Percentiles rank a stretch among this genome's conserved stretches.
These are phyloP conservation scores for Ariolimax columbianus DNA, from an alignment of 2,888 invertebrate genomes.

Conservation along the genomic window DNA sequence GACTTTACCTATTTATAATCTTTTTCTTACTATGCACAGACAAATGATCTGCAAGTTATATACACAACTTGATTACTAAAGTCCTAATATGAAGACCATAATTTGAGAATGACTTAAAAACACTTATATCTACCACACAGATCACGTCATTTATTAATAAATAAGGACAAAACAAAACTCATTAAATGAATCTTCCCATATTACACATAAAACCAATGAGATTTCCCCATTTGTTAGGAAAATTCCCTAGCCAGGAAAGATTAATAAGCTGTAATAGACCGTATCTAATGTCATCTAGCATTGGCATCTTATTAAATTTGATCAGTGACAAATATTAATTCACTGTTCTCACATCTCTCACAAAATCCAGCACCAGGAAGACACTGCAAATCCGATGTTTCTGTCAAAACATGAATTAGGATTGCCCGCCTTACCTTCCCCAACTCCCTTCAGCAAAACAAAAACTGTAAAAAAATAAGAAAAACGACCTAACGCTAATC, in stretches of 20 bases:
- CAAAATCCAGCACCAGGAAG: slow-evolving; percentile 5
- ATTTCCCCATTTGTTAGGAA: slow-evolving; percentile 24
- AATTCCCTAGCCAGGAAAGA: slow-evolving; percentile 28
- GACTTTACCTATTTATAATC: no score
- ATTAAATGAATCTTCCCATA: slow-evolving; percentile 22
- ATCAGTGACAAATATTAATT: slow-evolving; percentile 18
- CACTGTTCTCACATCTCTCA: neutral
- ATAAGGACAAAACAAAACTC: neutral
- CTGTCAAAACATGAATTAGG: neutral
- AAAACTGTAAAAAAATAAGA: neutral
- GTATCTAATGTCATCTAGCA: slow-evolving; percentile 4
- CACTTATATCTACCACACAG: neutral
- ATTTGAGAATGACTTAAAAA: neutral
- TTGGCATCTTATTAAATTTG: slow-evolving; percentile 3
- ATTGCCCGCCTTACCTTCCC: neutral
- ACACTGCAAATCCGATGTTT: neutral
- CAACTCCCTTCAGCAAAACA: neutral
- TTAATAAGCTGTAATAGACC: slow-evolving; percentile 20
- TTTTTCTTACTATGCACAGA: no score
- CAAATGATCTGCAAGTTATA: no score
- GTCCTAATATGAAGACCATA: neutral
- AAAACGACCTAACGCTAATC: neutral
- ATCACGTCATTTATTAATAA: slow-evolving; percentile 27
- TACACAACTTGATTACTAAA: no score
- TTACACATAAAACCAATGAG: slow-evolving; percentile 21